Conservation (phyloP, 2,888 invertebrate species). For the Synanthedon vespiformis region DNA sequence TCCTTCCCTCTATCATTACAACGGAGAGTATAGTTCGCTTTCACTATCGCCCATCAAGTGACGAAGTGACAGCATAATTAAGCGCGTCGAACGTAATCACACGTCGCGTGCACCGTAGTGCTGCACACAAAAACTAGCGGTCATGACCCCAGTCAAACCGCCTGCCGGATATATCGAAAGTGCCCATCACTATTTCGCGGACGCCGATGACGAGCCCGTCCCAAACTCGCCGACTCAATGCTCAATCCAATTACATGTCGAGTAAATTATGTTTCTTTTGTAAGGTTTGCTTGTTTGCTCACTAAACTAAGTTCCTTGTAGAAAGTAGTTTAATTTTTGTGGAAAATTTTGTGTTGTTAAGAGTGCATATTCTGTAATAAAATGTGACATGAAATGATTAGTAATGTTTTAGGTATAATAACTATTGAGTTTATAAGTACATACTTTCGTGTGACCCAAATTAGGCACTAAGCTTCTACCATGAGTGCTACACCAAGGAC, state of each 20-base stretch:
- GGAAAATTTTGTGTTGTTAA: too few relatives aligned
- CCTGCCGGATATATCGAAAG: slow-evolving; percentile 67
- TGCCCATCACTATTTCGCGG: slow-evolving; percentile 33
- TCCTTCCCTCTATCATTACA: slow-evolving; percentile 33
- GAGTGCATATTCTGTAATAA: too few relatives aligned
- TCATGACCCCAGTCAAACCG: slow-evolving; percentile 45
- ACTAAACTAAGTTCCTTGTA: too few relatives aligned
- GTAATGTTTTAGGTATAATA: too few relatives aligned
- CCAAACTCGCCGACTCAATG: background rate
- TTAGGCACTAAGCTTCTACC: too few relatives aligned
- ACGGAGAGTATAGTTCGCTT: slow-evolving; percentile 43
- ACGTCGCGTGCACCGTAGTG: slow-evolving; percentile 42
- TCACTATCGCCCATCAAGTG: slow-evolving; percentile 62
- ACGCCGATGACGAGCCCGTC: background rate
- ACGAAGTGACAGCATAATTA: slow-evolving; percentile 68
- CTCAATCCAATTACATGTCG: background rate
- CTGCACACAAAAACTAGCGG: slow-evolving; percentile 53
- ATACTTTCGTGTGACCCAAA: too few relatives aligned
- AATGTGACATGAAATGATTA: too few relatives aligned
- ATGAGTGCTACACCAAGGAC: too few relatives aligned
- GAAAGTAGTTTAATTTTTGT: too few relatives aligned
- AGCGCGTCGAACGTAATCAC: slow-evolving; percentile 61
- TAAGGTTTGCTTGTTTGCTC: too few relatives aligned
- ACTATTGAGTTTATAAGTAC: too few relatives aligned
- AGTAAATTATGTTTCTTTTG: background rate